Base-by-base conservation (phyloP, 1,140 invertebrate species). In the Cepaea nemoralis region DNA sequence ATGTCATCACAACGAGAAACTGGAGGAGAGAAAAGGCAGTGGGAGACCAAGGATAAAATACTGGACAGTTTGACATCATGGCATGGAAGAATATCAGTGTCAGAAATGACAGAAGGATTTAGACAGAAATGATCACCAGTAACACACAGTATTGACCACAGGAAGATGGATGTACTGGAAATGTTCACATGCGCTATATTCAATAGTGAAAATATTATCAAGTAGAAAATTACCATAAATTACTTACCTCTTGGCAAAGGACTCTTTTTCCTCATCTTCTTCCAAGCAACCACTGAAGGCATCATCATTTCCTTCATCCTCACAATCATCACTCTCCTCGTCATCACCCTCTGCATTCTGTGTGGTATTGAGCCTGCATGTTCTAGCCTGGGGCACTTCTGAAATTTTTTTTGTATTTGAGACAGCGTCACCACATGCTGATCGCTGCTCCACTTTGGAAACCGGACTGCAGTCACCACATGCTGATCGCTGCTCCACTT, bases 341-440 rank as follows among this genome's bases (percentile, higher is more conserved):
- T 75, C 73, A 22, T 77, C 50, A 77, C 40, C 3, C 19, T 63
- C 75, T 24, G 1, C 75, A 66, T 39, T 24, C 55, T 16, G 35
- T 2, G 14, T 50, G 24, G 8, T 35, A 10, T 12, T 12, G 27
- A 37, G 10, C 10, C 6, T 35, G 45, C 0, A 3, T 10, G 8
- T n/a, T 35, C 22, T 63, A 39, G 16, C 35, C 33, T 50, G 31
- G 0, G 55, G 37, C 22, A 33, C 50, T 75, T 75, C 45, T 27
- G 31, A 31, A 19, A 27, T 19, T 48, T 10, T 19, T 31, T 50
- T 50, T 40, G 19, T n/a, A 39, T 85, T 85, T 8, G 85, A 48
- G 0, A 87, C 85, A 24, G 88, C 87, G 12, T 87, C 89, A 45
- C 88, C 86, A 14, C 87, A 88, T n/a, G 82, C 76, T 0, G 87